Conservation (phyloP, 2,113 vertebrate species). For the Haemorhous mexicanus region DNA sequence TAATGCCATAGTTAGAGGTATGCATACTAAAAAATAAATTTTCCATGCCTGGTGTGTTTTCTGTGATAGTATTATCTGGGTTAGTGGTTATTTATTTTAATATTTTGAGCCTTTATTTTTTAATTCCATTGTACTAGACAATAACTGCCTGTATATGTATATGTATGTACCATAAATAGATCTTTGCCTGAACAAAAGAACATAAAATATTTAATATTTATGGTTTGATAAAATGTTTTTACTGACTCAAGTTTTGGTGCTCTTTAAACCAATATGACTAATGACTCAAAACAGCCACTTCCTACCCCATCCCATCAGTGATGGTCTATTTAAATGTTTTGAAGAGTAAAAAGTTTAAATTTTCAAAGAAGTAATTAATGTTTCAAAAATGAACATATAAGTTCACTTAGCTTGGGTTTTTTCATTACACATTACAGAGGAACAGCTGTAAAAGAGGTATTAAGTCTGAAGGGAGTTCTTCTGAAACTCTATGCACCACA, state of each 20-base stretch:
- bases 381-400: background rate
- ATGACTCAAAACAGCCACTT: background rate
- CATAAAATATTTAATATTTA: background rate
- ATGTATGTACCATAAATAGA: background rate
- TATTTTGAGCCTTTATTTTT: background rate
- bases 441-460: background rate
- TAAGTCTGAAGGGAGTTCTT: background rate
- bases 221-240: background rate
- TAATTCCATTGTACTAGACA: background rate
- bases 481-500: background rate
- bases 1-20: background rate
- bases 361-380: background rate
- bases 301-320: accelerated
- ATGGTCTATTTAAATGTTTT: background rate
- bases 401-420: background rate
- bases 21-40: background rate
- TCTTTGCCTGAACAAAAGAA: background rate
- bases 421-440: background rate
- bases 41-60: background rate
- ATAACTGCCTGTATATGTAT: background rate
- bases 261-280: background rate
- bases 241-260: background rate
- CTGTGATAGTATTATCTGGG: background rate
- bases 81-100: background rate
- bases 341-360: background rate